phyloP scores from a whole-genome alignment of 2,888 invertebrate genomes.

The Myopa tessellatipennis region DNA sequence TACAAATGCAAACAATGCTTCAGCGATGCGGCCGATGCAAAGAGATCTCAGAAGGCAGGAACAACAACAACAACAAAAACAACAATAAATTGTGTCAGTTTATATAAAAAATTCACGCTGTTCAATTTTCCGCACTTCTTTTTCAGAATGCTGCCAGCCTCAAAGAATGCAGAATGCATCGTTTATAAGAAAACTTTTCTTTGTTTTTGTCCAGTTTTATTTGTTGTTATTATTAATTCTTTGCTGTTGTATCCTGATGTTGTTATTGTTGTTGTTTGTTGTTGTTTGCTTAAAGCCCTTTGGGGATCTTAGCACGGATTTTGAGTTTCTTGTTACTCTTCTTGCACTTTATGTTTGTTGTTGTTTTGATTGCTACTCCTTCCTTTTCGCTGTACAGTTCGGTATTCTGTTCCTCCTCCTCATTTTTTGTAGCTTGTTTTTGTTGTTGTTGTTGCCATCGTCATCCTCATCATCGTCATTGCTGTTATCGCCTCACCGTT shows the following conservation, averaged over 20 bases:
- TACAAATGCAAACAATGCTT: conserved; percentile 35
- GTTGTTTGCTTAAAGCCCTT: not conserved
- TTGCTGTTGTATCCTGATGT: not conserved
- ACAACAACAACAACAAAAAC: conserved; percentile 8
- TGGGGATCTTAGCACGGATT: conserved; percentile 2
- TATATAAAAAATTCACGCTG: conserved; percentile 21
- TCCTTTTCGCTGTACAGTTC: not conserved
- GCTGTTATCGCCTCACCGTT: not conserved
- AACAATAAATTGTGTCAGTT: conserved; percentile 25
- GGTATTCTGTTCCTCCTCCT: not conserved
- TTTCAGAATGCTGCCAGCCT: not conserved
- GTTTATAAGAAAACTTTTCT: not conserved
- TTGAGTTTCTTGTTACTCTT: not conserved
- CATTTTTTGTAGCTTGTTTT: not conserved
- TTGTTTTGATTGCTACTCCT: not conserved
- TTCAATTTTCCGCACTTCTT: conserved; percentile 21
- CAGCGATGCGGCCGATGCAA: not conserved
- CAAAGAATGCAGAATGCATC: not conserved
- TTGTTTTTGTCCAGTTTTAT: not conserved
- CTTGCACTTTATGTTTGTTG: not conserved
- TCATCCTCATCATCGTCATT: not conserved
- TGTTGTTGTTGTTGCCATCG: conserved; percentile 5
- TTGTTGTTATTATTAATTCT: not conserved
- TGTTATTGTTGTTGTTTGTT: not conserved
- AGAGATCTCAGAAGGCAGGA: conserved; percentile 5